Evolutionary conservation across 2,113 vertebrate genomes (phyloP), one percentile per base, ranked within the genome.

Genomic region (Ranitomeya imitator): DNA sequence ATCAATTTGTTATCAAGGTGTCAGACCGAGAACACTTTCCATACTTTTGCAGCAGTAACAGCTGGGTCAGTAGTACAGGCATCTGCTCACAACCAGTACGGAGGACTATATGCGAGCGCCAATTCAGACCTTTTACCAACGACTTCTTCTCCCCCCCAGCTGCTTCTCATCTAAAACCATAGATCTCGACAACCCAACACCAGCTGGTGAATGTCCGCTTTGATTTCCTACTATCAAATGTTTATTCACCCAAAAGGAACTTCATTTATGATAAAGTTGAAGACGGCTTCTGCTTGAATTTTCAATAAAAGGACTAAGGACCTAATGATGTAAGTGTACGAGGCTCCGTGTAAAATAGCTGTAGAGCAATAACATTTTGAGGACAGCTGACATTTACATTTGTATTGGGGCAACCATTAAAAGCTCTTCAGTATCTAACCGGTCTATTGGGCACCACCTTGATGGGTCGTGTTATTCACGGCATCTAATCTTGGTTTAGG

Each of bases 1-100:
- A 83, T 51, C 86, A 74, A 82, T 88, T 88, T 88, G 86, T 88
- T 82, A 88, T 82, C 86, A 82, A 88, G 79, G 86, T 82, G 86
- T 88, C 86, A 88, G 83, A 88, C 79, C 0, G 79, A 88, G 69
- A 88, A 74, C 65, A 76, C 83, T 73, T 88, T 88, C 86, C 86
- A 88, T 88, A 83, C 67, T 74, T 55, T 88, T 26, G 76, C 37
- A 67, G 77, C 86, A 55, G 76, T 16, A 79, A 74, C 86, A 88
- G 86, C 86, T 88, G 86, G 86, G 79, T 60, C 79, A 76, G 79
- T 60, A 37, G 51, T 69, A 65, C 77, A 18, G 60, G 77, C 85
- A 86, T 86, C 85, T 86, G 85, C 45, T 86, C 61, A 9, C 61
- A 63, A 54, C 37, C 45, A 86, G 51, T 26, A 85, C 6, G 65